Evolutionary conservation across 2,113 vertebrate species (phyloP), one percentile per base, ranked within the genome.

Genomic region (Forbesichthys papilliferus): DNA sequence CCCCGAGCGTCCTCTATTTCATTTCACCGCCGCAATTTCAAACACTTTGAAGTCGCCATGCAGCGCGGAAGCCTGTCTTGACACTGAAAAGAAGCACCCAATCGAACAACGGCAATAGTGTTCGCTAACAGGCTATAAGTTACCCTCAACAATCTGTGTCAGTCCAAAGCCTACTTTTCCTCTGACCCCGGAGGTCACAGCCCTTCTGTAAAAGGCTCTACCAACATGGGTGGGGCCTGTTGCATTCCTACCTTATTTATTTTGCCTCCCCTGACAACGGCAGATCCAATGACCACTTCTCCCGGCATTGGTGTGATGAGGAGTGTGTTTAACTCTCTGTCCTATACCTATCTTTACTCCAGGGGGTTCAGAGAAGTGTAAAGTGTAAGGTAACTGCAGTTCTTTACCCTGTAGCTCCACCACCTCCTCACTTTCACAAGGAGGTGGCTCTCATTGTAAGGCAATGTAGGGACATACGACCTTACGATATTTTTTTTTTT

Each of bases 161-260:
- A 83, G 80, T 64, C 69, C 56, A 18, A 69, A 74, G 61, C 79
- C 79, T 69, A 52, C 54, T 78, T 69, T 57, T 34, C 65, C 53
- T 20, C 18, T 53, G 57, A 61, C 48, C 34, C 34, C 12, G 7
- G 49, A 83, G 86, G 81, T 88, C 84, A 81, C 61, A 67, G 60
- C 68, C 57, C 66, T 80, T 77, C 75, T 60, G 79, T 82, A 52
- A 87, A 87, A 83, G 65, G 68, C 74, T 64, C 66, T 11, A 49
- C 51, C 4, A 20, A 61, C 18, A 7, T 52, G 58, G 67, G 76
- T 60, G 34, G 16, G 10, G 70, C 54, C 42, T 70, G 4, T 61
- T 66, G 78, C 77, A 76, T 87, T 87, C 74, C 73, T 68, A 67
- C 42, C 57, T 66, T 85, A 81, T 91, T 90, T 85, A 85, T 79